Evolutionary conservation across 2,113 vertebrate genomes (phyloP), one percentile per base, ranked within the genome.

Genomic region (Coturnix japonica): DNA sequence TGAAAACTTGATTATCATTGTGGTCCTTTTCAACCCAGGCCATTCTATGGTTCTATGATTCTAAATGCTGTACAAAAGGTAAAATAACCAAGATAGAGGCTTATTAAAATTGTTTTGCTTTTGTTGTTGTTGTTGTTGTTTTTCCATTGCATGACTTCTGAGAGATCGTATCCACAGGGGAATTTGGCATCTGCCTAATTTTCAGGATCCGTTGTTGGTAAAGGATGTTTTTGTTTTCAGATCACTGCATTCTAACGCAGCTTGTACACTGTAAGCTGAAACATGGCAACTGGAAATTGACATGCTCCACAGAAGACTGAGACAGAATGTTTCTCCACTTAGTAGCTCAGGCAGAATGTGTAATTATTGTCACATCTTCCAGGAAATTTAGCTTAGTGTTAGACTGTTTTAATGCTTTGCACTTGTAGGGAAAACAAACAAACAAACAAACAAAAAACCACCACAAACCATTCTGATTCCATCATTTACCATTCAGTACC

Each of bases 301-400:
- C 79, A 75, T 94, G 63, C 79, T 82, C 65, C 94, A 69, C 66
- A 87, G 80, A 94, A 95, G 31, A 53, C 60, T 13, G 46, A 95
- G 74, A 94, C 31, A 51, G 70, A 97, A 78, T 81, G 53, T 89
- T 96, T 96, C 79, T 91, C 31, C 35, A 81, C 57, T 93, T 96
- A 94, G 90, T 95, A 96, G 53, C 86, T 96, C 85, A 93, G 88
- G 89, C 84, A 97, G 91, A 97, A 95, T 35, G 37, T 93, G 74
- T 87, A 96, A 97, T 97, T 97, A 97, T 95, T 97, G 97, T 96
- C 91, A 96, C 56, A 88, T 95, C 71, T 96, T 94, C 65, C 60
- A 87, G 88, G 83, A 95, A 75, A 47, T 77, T 43, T 72, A 69
- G 57, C 91, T 94, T 86, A 81, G 51, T 75, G 23, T 92, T 94